A percentile compares a stretch with the other conserved stretches of the same genome.
Conservation (phyloP, 2,797 vertebrate genomes). For the Astyanax mexicanus region DNA sequence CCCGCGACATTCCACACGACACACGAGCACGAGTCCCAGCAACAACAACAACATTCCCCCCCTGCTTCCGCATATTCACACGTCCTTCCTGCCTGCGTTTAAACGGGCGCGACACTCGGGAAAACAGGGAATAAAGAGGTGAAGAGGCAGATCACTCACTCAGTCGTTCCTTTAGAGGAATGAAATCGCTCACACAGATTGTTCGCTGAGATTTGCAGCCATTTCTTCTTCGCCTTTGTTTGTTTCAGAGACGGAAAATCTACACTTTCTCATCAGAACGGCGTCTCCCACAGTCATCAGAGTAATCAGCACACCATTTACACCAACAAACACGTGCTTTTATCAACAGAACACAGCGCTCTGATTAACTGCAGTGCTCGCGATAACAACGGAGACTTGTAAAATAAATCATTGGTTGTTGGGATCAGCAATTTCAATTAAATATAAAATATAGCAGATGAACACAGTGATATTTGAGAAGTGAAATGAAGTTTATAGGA, state of each 20-base stretch:
- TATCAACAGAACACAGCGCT: neutral
- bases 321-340: constrained; percentile 7
- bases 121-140: neutral
- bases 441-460: too few species aligned
- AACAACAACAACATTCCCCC: constrained; percentile 76
- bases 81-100: constrained; percentile 12
- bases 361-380: constrained; percentile 18
- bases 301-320: neutral
- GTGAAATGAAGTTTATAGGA: too few species aligned
- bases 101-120: neutral
- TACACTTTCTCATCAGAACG: neutral
- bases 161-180: constrained; percentile 76
- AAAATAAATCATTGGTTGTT: too few species aligned
- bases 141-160: constrained; percentile 70
- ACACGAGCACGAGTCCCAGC: constrained; percentile 44
- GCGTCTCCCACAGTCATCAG: neutral
- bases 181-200: constrained; percentile 37
- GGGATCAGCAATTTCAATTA: too few species aligned
- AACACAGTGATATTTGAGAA: too few species aligned
- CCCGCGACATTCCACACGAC: constrained; percentile 68
- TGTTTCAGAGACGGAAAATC: constrained; percentile 31
- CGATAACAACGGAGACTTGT: constrained; percentile 42
- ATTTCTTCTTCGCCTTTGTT: constrained; percentile 68
- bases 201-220: constrained; percentile 53
- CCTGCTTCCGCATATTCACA: constrained; percentile 27